Conservation (phyloP, 2,113 vertebrate genomes). For the Poecile atricapillus region DNA sequence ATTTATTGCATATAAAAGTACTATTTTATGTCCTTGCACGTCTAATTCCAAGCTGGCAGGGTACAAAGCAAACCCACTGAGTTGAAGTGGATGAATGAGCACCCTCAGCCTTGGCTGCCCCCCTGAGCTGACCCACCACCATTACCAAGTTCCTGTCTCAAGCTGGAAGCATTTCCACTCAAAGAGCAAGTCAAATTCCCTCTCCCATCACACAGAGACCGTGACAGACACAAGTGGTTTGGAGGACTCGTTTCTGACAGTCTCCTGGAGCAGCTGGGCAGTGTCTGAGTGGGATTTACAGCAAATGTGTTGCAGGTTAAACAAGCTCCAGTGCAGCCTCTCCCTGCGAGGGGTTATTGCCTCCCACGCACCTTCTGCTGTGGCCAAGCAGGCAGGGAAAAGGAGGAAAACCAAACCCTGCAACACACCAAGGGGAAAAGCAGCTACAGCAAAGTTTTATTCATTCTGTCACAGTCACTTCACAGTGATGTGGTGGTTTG, state of each 20-base stretch:
- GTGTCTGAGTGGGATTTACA: neutral
- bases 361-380: neutral
- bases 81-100: neutral
- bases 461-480: neutral
- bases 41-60: neutral
- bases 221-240: neutral
- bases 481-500: neutral
- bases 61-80: neutral
- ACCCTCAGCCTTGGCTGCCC: neutral
- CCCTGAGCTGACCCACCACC: neutral
- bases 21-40: neutral
- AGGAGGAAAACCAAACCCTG: neutral
- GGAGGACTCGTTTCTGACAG: neutral
- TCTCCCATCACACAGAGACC: neutral
- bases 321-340: constrained; percentile 6
- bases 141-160: neutral
- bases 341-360: neutral
- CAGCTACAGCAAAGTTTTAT: neutral
- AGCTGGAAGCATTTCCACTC: neutral
- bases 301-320: constrained; percentile 4
- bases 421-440: neutral
- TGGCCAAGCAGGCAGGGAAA: neutral
- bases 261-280: neutral
- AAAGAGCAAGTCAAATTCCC: neutral
- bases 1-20: neutral